Evolutionary conservation across 2,113 vertebrate species (phyloP), one percentile per base, ranked within the genome.

Genomic region (Ibidorhyncha struthersii): DNA sequence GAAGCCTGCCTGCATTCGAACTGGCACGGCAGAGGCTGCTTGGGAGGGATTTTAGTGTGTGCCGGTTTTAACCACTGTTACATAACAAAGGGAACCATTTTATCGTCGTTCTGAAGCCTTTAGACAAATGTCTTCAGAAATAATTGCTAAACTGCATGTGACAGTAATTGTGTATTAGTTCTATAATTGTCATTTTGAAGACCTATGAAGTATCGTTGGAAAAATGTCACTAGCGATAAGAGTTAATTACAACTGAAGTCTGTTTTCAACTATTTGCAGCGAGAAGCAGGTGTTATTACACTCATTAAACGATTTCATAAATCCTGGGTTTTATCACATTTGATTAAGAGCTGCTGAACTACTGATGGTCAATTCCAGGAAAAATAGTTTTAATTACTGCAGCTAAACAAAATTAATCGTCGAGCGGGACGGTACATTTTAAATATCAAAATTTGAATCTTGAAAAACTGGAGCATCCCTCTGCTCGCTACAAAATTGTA

Each of bases 111-210:
- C 96, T 93, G 96, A 97, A 98, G 97, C 97, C 97, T 98, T 98
- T 94, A 97, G 97, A 98, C 98, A 98, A 98, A 97, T 92, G 97
- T 96, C 98, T 98, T 98, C 98, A 98, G 97, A 97, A 98, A 97
- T 97, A 98, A 98, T 98, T 98, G 97, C 97, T 93, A 97, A 98
- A 98, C 97, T 96, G 78, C 96, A 97, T 98, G 97, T 98, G 98
- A 98, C 98, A 98, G 97, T 98, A 98, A 98, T 98, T 98, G 97
- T 98, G 97, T 98, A 98, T 98, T 98, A 97, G 98, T 97, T 97
- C 97, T 96, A 12, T 98, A 98, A 98, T 98, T 98, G 98, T 98
- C 97, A 93, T 98, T 97, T 98, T 98, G 98, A 98, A 98, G 97
- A 97, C 97, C 97, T 97, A 98, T 97, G 97, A 98, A 98, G 97